Conservation (phyloP, 2,113 vertebrate species). For the Lagenorhynchus albirostris region DNA sequence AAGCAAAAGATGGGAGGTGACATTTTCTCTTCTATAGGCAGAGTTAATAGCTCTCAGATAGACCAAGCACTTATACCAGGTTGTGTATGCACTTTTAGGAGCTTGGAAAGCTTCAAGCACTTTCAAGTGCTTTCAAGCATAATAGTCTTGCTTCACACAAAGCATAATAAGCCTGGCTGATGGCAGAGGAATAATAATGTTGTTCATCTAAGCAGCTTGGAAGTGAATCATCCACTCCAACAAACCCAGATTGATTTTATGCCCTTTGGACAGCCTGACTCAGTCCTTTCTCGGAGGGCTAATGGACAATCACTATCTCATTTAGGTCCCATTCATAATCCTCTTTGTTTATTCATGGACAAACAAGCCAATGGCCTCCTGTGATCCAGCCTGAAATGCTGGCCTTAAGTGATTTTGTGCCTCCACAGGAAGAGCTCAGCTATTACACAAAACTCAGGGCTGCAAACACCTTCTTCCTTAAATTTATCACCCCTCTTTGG, state of each 20-base stretch:
- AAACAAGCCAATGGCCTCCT: conserved; percentile 39
- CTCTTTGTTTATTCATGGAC: conserved; percentile 32
- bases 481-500: background rate
- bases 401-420: background rate
- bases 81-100: conserved; percentile 52
- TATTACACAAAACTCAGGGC: background rate
- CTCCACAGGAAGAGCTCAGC: background rate
- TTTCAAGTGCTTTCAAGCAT: conserved; percentile 65
- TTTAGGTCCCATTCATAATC: conserved; percentile 49
- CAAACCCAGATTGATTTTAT: conserved; percentile 59
- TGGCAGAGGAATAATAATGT: conserved; percentile 58
- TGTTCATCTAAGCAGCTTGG: conserved; percentile 49
- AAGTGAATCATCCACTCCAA: conserved; percentile 53
- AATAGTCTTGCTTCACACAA: conserved; percentile 51
- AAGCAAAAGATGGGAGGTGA: conserved; percentile 39
- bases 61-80: conserved; percentile 34
- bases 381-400: conserved; percentile 1
- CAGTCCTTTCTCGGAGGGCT: conserved; percentile 40
- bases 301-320: conserved; percentile 48
- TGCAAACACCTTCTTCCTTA: conserved; percentile 29
- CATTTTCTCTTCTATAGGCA: conserved; percentile 39
- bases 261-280: conserved; percentile 42
- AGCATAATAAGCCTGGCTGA: conserved; percentile 40
- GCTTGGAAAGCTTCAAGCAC: conserved; percentile 55
- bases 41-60: conserved; percentile 37